phyloP scores from a whole-genome alignment of 2,113 vertebrate species.

The Platanista minor region DNA sequence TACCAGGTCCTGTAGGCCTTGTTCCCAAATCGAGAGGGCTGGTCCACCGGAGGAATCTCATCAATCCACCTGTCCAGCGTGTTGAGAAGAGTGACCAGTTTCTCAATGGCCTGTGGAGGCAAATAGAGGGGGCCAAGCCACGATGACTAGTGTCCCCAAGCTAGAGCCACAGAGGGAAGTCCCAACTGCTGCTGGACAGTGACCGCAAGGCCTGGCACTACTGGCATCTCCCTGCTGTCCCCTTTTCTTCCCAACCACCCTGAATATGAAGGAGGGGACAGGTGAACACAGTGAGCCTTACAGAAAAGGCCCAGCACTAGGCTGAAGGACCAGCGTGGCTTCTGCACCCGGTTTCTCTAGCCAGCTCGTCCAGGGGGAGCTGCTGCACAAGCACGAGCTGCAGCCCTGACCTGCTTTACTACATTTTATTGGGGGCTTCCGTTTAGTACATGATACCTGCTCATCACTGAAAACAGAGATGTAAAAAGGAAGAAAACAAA shows the following conservation, averaged over 20 bases:
- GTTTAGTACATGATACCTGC: not conserved
- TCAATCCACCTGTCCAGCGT: conserved; percentile 96
- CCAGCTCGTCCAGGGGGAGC: not conserved
- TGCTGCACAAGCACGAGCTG: fast-evolving
- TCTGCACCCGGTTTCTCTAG: not conserved
- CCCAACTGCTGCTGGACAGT: not conserved
- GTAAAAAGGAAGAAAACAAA: not conserved
- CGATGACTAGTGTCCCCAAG: not conserved
- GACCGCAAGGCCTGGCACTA: not conserved
- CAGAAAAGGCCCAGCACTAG: not conserved
- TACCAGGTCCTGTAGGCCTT: conserved; percentile 98
- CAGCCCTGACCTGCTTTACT: not conserved
- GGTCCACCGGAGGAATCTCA: conserved; percentile 94
- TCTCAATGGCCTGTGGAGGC: conserved; percentile 87
- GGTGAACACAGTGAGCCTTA: not conserved
- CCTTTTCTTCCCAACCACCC: not conserved
- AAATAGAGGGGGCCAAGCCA: not conserved
- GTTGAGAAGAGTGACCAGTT: conserved; percentile 88
- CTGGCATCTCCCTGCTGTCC: not conserved
- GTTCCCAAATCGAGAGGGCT: conserved; percentile 98
- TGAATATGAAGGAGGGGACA: not conserved
- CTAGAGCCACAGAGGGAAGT: not conserved
- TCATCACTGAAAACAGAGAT: not conserved
- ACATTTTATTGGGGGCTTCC: no score
- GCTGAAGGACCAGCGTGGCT: not conserved